These are phyloP conservation scores for Anorthoa munda DNA, from an alignment of 2,888 invertebrate species.

Conservation along the genomic window DNA sequence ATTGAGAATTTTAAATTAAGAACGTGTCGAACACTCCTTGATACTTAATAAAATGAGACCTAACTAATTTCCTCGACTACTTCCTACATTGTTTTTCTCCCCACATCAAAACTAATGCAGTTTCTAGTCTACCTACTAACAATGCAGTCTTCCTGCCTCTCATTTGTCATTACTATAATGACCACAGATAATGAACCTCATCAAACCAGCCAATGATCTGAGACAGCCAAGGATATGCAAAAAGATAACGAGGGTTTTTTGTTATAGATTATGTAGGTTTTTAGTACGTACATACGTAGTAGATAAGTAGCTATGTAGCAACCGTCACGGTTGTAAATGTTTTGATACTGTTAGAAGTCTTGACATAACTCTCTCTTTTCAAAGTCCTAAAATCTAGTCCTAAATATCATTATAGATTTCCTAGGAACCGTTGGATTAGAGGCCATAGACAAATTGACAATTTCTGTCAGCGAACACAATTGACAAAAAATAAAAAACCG, in stretches of 20 bases:
- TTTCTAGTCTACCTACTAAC: constrained; percentile 40
- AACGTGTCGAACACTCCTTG: too few species aligned
- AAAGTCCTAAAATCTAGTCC: too few species aligned
- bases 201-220: constrained; percentile 82
- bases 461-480: too few species aligned
- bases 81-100: constrained; percentile 47
- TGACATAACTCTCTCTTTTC: too few species aligned
- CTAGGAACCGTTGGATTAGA: neutral
- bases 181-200: constrained; percentile 69
- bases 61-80: constrained; percentile 15
- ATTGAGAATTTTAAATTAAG: too few species aligned
- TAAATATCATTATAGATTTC: too few species aligned
- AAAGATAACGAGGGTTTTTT: constrained; percentile 74
- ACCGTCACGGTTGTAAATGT: neutral
- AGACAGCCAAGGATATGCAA: constrained; percentile 86
- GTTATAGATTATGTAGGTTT: constrained; percentile 45
- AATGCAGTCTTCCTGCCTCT: constrained; percentile 73
- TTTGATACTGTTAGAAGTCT: neutral
- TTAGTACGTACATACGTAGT: constrained; percentile 18
- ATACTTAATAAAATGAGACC: neutral
- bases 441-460: too few species aligned
- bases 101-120: constrained; percentile 38
- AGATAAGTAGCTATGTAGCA: neutral
- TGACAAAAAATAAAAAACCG: too few species aligned
- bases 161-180: constrained; percentile 71